Conservation (phyloP, 2,888 invertebrate species). For the Nudaria mundana region DNA sequence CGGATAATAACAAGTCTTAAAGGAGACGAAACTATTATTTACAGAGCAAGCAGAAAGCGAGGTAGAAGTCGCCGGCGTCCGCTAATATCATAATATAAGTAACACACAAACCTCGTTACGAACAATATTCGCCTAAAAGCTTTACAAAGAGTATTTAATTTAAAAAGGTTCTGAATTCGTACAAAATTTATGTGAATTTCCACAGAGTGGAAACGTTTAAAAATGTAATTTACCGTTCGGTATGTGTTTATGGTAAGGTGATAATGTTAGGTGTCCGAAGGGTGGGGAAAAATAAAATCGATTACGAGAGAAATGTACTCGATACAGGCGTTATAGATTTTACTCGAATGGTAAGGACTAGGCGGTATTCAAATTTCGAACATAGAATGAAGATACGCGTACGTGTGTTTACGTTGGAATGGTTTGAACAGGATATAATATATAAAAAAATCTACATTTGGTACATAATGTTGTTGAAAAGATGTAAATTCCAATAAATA, state of each 20-base stretch:
- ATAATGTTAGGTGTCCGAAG: constrained; percentile 13
- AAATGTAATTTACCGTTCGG: constrained; percentile 14
- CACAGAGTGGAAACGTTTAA: neutral
- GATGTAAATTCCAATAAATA: too few species aligned
- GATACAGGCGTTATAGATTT: constrained; percentile 15
- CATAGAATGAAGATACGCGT: too few species aligned
- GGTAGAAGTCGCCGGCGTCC: too few species aligned
- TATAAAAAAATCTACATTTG: too few species aligned
- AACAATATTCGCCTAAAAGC: neutral
- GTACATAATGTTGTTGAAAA: too few species aligned
- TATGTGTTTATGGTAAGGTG: constrained; percentile 10
- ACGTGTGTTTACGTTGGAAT: too few species aligned
- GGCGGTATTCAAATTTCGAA: constrained; percentile 2
- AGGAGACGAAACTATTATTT: too few species aligned
- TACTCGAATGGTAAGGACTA: constrained; percentile 5
- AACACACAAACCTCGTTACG: neutral
- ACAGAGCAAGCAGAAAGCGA: too few species aligned
- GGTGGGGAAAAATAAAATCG: constrained; percentile 11
- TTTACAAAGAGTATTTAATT: neutral
- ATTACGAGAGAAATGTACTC: constrained; percentile 28
- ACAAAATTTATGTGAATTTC: constrained; percentile 1
- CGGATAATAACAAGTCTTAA: too few species aligned
- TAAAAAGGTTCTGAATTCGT: neutral
- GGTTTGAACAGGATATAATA: too few species aligned
- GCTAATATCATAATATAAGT: too few species aligned